A percentile compares a stretch with the other conserved stretches of the same genome.
These are phyloP conservation scores for Triplophysa yarkandensis DNA, from an alignment of 2,797 vertebrate species.

Conservation along the genomic window DNA sequence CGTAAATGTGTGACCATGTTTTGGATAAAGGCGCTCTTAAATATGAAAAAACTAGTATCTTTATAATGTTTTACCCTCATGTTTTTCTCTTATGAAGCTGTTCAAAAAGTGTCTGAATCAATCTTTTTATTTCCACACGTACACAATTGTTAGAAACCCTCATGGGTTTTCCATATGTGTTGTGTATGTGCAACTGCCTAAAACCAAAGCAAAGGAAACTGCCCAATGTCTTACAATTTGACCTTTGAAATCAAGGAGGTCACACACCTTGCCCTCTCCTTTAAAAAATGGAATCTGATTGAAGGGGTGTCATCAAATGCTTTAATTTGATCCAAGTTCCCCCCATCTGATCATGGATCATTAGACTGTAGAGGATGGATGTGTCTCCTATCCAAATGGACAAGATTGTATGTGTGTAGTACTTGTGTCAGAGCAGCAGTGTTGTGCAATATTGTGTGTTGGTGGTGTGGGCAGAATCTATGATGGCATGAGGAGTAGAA, in stretches of 20 bases:
- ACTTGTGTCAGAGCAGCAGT: constrained; percentile 15
- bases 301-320: not conserved
- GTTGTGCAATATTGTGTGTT: constrained; percentile 8
- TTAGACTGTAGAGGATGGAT: too few relatives aligned
- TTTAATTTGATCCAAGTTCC: too few relatives aligned
- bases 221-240: constrained; percentile 13
- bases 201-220: constrained; percentile 27
- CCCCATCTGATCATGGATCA: too few relatives aligned
- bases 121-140: too few relatives aligned
- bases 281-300: constrained; percentile 8
- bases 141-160: not conserved
- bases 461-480: constrained; percentile 45
- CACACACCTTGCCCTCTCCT: constrained; percentile 16
- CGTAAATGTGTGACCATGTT: not conserved
- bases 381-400: too few relatives aligned
- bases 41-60: too few relatives aligned
- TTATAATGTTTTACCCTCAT: too few relatives aligned
- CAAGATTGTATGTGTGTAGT: not conserved
- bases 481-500: constrained; percentile 38
- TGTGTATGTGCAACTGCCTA: constrained; percentile 13
- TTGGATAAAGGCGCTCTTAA: too few relatives aligned
- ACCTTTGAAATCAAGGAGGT: constrained; percentile 41
- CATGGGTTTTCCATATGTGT: not conserved
- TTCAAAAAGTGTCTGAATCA: too few relatives aligned
- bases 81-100: too few relatives aligned